Conservation (phyloP, 2,113 vertebrate genomes). For the Ptychochromis oligacanthus region DNA sequence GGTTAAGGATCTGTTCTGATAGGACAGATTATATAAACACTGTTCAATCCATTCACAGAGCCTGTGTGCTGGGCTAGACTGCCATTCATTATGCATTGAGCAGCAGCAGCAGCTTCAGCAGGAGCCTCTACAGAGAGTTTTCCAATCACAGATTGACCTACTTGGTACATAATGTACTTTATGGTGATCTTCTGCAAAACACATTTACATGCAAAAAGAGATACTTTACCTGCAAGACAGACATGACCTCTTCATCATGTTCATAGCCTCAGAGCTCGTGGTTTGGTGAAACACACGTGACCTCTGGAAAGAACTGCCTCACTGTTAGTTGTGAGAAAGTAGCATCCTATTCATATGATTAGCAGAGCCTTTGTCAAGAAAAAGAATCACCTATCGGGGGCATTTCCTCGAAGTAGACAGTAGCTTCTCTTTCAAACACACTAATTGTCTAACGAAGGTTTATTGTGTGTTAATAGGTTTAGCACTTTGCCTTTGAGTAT, state of each 20-base stretch:
- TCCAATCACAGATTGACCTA: conserved; percentile 41
- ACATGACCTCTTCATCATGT: background rate
- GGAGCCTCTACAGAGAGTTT: background rate
- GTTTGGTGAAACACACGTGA: background rate
- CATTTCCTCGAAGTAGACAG: conserved; percentile 14
- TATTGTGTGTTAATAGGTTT: conserved; percentile 67
- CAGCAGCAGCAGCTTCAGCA: background rate
- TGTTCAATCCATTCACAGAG: conserved; percentile 14
- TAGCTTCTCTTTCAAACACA: conserved; percentile 4
- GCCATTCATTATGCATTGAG: conserved; percentile 52
- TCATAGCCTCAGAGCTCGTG: background rate
- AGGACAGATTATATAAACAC: conserved; percentile 36
- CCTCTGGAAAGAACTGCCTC: background rate
- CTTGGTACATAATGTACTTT: conserved; percentile 24
- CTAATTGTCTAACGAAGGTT: conserved; percentile 49
- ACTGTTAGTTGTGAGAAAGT: background rate
- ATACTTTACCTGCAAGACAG: background rate
- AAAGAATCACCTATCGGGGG: background rate
- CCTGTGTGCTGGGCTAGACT: conserved; percentile 5
- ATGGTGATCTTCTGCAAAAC: background rate
- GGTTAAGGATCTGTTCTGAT: conserved; percentile 20
- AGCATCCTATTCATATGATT: background rate
- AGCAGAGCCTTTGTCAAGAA: background rate
- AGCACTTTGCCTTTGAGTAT: conserved; percentile 60
- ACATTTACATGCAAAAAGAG: background rate